Conservation (phyloP, 2,113 vertebrate species). For the Barnardius zonarius region DNA sequence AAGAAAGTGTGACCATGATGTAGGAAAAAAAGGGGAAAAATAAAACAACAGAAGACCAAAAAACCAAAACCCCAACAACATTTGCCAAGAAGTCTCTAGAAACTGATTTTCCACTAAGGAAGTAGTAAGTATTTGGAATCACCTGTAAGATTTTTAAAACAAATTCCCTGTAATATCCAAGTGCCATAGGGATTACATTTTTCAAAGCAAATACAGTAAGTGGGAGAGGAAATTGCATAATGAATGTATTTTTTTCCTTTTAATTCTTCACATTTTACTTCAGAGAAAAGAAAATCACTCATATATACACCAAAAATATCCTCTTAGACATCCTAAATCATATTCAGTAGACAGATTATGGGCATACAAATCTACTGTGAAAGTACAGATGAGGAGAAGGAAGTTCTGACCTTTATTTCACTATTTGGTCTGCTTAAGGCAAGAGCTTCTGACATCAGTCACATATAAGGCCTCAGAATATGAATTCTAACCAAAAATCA, state of each 20-base stretch:
- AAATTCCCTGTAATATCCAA: slow-evolving; percentile 15
- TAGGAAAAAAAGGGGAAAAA: neutral
- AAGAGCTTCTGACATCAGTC: neutral
- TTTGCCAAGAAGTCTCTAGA: neutral
- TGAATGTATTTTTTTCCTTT: slow-evolving; percentile 1
- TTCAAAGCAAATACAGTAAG: slow-evolving; percentile 31
- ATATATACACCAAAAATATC: slow-evolving; percentile 4
- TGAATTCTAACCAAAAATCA: neutral
- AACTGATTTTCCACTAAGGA: slow-evolving; percentile 37
- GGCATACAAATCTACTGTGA: neutral
- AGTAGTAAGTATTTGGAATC: slow-evolving; percentile 24
- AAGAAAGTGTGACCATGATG: neutral
- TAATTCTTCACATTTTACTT: slow-evolving; percentile 29
- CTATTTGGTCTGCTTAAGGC: neutral
- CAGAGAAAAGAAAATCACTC: neutral
- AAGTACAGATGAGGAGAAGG: neutral
- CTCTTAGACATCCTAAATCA: slow-evolving; percentile 32
- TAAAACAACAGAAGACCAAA: neutral
- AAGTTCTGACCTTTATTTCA: neutral
- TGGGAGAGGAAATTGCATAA: slow-evolving; percentile 17
- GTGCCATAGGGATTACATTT: slow-evolving; percentile 16
- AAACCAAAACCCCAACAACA: neutral
- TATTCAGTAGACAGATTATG: neutral
- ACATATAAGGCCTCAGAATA: neutral
- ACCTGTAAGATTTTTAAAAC: slow-evolving; percentile 5